A percentile compares a stretch with the other conserved stretches of the same genome.
Evolutionary conservation across 2,888 invertebrate species (phyloP).

Genomic region (Dysmachus trigonus): DNA sequence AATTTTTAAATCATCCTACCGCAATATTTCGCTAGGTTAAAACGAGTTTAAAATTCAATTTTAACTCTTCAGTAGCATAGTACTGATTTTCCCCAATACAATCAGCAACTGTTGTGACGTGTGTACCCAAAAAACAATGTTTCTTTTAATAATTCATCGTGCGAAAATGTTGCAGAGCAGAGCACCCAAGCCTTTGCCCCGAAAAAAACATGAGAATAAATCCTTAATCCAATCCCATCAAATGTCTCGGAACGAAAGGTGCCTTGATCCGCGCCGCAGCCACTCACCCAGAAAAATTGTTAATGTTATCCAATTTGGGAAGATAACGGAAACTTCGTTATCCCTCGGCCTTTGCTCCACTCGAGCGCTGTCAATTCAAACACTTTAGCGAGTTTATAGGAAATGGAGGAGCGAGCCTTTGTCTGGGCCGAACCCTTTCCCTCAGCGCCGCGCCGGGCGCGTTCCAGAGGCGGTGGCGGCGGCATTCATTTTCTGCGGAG

Average conservation of each 20-base stretch:
- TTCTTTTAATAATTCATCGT: background rate
- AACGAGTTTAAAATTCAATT: too few relatives aligned
- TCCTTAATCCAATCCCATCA: background rate
- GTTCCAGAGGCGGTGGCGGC: too few relatives aligned
- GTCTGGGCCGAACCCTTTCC: background rate
- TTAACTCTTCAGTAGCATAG: too few relatives aligned
- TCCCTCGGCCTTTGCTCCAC: background rate
- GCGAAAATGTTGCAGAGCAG: background rate
- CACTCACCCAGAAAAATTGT: background rate
- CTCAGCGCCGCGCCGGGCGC: too few relatives aligned
- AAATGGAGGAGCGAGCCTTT: background rate
- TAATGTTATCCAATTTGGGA: background rate
- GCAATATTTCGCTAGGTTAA: too few relatives aligned
- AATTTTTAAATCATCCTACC: too few relatives aligned
- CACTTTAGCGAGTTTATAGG: background rate
- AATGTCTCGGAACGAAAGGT: background rate
- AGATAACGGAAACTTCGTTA: background rate
- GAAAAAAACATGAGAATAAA: background rate
- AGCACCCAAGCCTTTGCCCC: background rate
- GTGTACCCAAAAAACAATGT: background rate
- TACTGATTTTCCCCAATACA: background rate
- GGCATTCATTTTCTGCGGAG: background rate
- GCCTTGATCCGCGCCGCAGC: background rate
- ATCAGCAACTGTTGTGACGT: background rate
- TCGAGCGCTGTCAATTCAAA: slow-evolving; percentile 9